Evolutionary conservation across 2,113 vertebrate species (phyloP).

Genomic region (Lethenteron reissneri): DNA sequence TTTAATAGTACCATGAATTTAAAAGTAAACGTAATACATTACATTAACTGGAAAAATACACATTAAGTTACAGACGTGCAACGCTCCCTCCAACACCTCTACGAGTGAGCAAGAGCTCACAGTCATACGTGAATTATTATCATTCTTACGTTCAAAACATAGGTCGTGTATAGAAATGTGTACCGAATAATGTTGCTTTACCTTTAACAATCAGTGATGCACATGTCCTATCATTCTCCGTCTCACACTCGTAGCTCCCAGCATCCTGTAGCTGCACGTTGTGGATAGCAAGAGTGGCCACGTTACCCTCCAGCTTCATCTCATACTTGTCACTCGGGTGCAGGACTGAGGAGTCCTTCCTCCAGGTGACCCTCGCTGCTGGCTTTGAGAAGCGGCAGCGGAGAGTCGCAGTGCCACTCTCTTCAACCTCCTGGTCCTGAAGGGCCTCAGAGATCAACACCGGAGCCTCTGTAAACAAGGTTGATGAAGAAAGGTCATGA

Average conservation of each 20-base stretch:
- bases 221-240: not conserved
- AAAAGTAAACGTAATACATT: no score
- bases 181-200: not conserved
- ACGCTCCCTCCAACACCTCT: no score
- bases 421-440: not conserved
- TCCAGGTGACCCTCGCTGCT: constrained; percentile 3
- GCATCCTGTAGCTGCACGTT: not conserved
- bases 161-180: no score
- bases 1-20: no score
- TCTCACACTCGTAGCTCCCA: constrained; percentile 1
- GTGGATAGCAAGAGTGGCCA: not conserved
- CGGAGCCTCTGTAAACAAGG: not conserved
- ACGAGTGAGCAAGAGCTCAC: no score
- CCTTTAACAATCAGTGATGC: not conserved
- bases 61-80: no score
- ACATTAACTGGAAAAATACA: no score
- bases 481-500: not conserved
- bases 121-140: no score
- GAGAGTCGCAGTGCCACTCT: constrained; percentile 1
- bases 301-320: not conserved
- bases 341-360: not conserved
- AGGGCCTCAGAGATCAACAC: not conserved
- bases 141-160: no score
- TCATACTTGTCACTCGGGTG: constrained; percentile 1
- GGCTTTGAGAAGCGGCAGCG: not conserved